Percentiles rank a stretch among this genome's conserved stretches.
Evolutionary conservation across 2,797 vertebrate species (phyloP).

Genomic region (Cirrhinus molitorella): DNA sequence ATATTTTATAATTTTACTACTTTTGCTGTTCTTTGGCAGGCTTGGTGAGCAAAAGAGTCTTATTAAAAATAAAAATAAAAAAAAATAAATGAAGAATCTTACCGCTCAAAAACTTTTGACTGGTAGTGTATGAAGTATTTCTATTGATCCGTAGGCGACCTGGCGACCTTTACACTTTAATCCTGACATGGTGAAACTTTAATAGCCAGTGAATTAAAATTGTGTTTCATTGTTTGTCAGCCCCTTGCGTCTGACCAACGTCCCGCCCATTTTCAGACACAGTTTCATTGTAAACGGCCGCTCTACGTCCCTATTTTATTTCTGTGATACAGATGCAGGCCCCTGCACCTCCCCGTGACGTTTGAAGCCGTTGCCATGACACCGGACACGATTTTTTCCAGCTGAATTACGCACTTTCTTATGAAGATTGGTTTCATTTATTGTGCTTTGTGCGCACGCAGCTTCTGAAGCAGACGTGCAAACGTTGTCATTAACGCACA

Average conservation of each 20-base stretch:
- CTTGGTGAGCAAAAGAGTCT: too few relatives aligned
- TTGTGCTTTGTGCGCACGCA: not conserved
- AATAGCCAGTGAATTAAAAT: not conserved
- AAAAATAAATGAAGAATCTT: too few relatives aligned
- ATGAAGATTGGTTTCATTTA: constrained; percentile 16
- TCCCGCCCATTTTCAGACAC: accelerated
- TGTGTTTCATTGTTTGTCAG: not conserved
- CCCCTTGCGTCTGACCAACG: not conserved
- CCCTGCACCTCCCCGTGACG: constrained; percentile 59
- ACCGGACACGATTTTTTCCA: constrained; percentile 49
- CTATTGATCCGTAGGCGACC: not conserved
- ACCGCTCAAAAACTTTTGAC: too few relatives aligned
- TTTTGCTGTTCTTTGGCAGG: too few relatives aligned
- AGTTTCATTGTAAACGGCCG: not conserved
- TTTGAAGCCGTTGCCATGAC: constrained; percentile 65
- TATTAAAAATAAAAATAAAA: too few relatives aligned
- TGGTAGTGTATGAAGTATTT: too few relatives aligned
- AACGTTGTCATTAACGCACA: not conserved
- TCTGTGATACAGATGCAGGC: constrained; percentile 39
- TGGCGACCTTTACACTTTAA: not conserved
- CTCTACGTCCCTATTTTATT: not conserved
- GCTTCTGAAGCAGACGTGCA: not conserved
- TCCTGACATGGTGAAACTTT: not conserved
- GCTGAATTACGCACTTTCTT: constrained; percentile 60
- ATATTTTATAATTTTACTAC: too few relatives aligned